Evolutionary conservation across 2,797 vertebrate genomes (phyloP), one percentile per base, ranked within the genome.

Genomic region (Synaphobranchus kaupii): DNA sequence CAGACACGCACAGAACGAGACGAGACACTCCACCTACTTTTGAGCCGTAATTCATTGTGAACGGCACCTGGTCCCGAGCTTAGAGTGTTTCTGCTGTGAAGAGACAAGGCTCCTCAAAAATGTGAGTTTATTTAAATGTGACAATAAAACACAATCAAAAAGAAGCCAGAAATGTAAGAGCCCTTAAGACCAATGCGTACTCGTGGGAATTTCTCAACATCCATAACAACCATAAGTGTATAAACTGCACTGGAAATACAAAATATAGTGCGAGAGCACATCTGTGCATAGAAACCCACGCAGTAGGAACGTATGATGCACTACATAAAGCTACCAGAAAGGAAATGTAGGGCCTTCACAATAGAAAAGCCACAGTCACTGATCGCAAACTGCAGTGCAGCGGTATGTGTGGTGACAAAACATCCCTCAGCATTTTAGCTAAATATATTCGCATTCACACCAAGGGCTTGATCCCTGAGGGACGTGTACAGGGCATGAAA

Each of bases 71-170:
- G 81, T 54, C 56, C 22, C 81, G 56, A 83, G 52, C 50, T 31
- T 56, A 83, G 6, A 12, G 34, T 13, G 47, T 50, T 82, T 7
- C 3, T 82, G 44, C 78, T 82, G 44, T 82, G 47, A 82, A 82
- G 76, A 80, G 48, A 28, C 80, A 13, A 52, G 31, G 22, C 52
- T 48, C 81, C 81, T 54, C 50, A 83, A 54, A 54, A 83, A 13
- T 56, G 31, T 83, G 81, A 83, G 56, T 83, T 50, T 8, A 83
- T 83, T 83, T 56, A 83, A 47, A 81, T 48, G 78, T 81, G 78
- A 81, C 78, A 50, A 82, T 50, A 22, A n/a, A 50, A 54, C 25
- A 54, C 50, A 34, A 31, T 31, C 25, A 17, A 31, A 83, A 54
- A 28, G 3, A 56, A 34, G 81, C n/a, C 50, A 83, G 50, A 83